Evolutionary conservation across 2,888 invertebrate genomes (phyloP).

Genomic region (Perizoma affinitatum): DNA sequence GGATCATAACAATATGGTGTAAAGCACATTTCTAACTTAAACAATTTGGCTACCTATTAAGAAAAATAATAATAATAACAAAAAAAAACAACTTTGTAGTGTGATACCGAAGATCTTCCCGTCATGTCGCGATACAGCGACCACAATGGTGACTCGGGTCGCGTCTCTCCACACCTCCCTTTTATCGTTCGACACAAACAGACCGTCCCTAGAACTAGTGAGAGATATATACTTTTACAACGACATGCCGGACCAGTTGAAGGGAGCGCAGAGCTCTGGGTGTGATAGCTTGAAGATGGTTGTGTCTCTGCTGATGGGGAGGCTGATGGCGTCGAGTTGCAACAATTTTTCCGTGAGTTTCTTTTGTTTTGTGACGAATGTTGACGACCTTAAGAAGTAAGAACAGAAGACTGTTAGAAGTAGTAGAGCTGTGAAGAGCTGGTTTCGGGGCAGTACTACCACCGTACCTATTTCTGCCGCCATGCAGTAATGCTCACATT

Average conservation of each 20-base stretch:
- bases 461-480: too few species aligned
- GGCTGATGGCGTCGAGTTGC: conserved; percentile 85
- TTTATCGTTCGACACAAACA: conserved; percentile 55
- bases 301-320: conserved; percentile 59
- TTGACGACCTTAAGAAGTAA: too few species aligned
- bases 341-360: conserved; percentile 87
- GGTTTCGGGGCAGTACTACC: too few species aligned
- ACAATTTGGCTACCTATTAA: too few species aligned
- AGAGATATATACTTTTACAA: conserved; percentile 69
- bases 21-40: too few species aligned
- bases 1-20: too few species aligned
- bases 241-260: conserved; percentile 65
- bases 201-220: conserved; percentile 59
- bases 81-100: too few species aligned
- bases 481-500: too few species aligned
- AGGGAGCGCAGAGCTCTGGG: conserved; percentile 38
- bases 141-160: conserved; percentile 55
- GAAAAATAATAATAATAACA: too few species aligned
- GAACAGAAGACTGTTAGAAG: too few species aligned
- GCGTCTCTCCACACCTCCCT: conserved; percentile 56
- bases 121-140: conserved; percentile 55
- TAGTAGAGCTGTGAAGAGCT: too few species aligned
- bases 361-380: not conserved
- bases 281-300: conserved; percentile 49
- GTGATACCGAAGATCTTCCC: conserved; percentile 64